Evolutionary conservation across 2,797 vertebrate genomes (phyloP).

Genomic region (Glyptemys insculpta): DNA sequence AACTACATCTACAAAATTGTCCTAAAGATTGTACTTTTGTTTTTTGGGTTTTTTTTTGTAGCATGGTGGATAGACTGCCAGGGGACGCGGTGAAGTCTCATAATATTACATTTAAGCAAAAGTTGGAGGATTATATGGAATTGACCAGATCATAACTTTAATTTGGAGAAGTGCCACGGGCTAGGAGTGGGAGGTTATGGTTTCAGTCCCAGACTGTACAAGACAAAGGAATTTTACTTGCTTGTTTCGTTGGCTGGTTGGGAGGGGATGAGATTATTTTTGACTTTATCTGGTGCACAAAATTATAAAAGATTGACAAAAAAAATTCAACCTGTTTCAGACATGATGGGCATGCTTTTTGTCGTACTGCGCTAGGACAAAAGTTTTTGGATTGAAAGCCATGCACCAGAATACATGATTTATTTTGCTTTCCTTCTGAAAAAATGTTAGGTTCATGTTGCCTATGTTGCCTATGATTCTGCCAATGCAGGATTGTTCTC

Average conservation of each 20-base stretch:
- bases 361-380: background rate
- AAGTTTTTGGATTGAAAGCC: background rate
- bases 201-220: background rate
- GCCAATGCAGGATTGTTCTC: fast-evolving
- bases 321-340: background rate
- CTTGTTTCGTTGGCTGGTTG: background rate
- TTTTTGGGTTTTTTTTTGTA: background rate
- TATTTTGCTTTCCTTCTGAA: background rate
- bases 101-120: background rate
- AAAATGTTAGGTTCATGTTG: background rate
- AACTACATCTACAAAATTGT: background rate
- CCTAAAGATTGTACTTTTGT: background rate
- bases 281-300: background rate
- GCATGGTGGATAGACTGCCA: background rate
- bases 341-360: background rate
- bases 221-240: background rate
- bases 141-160: background rate
- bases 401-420: background rate
- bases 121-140: fast-evolving
- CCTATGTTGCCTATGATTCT: background rate
- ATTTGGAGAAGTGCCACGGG: background rate
- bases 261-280: background rate
- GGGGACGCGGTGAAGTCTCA: fast-evolving
- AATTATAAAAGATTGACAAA: background rate
- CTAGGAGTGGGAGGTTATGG: background rate